Conservation (phyloP, 2,888 invertebrate genomes). For the Branchipolynoe longqiensis region DNA sequence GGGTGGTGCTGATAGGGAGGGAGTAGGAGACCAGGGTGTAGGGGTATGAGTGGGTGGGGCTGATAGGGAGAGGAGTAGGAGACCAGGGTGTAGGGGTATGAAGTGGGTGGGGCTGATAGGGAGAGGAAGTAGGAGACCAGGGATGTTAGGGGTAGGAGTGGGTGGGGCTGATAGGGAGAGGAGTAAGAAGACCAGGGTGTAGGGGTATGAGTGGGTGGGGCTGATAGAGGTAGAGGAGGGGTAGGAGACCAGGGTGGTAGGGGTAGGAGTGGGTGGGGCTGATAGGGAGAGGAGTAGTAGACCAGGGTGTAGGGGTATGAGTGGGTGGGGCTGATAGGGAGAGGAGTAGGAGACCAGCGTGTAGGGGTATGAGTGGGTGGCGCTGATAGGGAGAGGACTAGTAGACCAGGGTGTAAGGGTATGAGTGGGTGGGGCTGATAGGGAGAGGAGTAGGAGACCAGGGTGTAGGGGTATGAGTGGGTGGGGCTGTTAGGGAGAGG, state of each 20-base stretch:
- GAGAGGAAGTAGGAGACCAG: neutral
- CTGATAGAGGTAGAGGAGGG: neutral
- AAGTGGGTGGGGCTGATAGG: neutral
- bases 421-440: too few species aligned
- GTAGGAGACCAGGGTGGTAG: neutral
- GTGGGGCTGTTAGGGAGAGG: too few species aligned
- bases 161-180: neutral
- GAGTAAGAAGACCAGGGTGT: neutral
- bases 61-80: neutral
- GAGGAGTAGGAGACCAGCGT: neutral
- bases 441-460: too few species aligned
- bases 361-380: neutral
- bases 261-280: neutral
- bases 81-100: neutral
- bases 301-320: neutral
- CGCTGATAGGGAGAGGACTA: neutral
- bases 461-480: too few species aligned
- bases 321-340: neutral
- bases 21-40: neutral
- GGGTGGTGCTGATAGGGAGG: neutral
- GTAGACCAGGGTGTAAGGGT: too few species aligned
- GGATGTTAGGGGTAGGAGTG: neutral
- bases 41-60: neutral
- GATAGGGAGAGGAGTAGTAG: neutral
- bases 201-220: neutral